Evolutionary conservation across 2,888 invertebrate genomes (phyloP), one percentile per base, ranked within the genome.

Genomic region (Parnassius glacialis): DNA sequence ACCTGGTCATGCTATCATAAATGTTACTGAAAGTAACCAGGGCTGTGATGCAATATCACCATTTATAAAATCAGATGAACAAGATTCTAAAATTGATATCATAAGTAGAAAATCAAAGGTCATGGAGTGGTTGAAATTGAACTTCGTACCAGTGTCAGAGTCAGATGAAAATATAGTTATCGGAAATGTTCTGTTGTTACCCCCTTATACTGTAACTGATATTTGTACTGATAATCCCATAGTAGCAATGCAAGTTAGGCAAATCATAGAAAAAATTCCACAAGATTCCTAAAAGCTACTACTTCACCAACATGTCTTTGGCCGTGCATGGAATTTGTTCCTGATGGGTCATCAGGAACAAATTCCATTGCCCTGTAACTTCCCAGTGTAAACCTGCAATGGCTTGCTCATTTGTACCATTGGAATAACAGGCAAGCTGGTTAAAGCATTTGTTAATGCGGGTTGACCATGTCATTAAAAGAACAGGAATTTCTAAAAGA

Each of bases 141-240:
- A 90, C 67, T 70, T 84, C 54, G 64, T 90, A 52, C 79, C 85
- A 47, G 83, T 84, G 0, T 69, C 73, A 10, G 89, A 84, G 68
- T 74, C 70, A 13, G 80, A 75, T 45, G 79, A 83, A 48, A 84
- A 78, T 68, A 83, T 90, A 64, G 64, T 79, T 45, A 74, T 90
- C 67, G 85, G 85, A 3, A 81, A 79, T 79, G 82, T 82, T 1
- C 74, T 70, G 58, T 66, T 90, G 62, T 65, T 90, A 53, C 81
- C 85, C 41, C 90, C 90, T 1, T 90, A 89, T 52, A 74, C 66
- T 65, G 67, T 71, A 25, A 70, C 67, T 51, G 81, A 86, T 71
- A 80, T 90, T 64, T 85, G 84, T 73, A 82, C 89, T 13, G 83
- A 84, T 16, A 90, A 84, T 68, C 79, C 86, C 48, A 78, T 86